Evolutionary conservation across 1,140 invertebrate species (phyloP), one percentile per base, ranked within the genome.

Genomic region (Pseudoatta argentina): DNA sequence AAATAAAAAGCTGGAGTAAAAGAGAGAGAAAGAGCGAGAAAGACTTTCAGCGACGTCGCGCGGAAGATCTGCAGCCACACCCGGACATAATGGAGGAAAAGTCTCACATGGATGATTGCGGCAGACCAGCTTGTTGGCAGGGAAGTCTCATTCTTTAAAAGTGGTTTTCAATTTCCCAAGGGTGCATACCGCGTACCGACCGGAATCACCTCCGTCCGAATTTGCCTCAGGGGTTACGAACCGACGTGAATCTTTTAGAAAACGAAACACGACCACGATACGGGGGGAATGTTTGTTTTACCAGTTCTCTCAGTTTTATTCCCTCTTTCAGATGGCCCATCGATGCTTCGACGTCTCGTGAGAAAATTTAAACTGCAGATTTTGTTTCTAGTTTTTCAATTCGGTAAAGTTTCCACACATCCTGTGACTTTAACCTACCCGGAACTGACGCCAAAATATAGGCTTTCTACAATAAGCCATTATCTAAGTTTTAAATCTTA

Each of bases 91-190:
- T 86, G 89, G 91, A 91, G 89, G 93, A 94, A 93, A 94, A 94
- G 92, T 94, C 89, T 92, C 92, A 89, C 90, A 93, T 91, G 93
- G 94, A 95, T 93, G 94, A 95, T 94, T 94, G 93, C 92, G 93
- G 94, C 94, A 95, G 93, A 94, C 93, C 94, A 95, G 95, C 95
- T 95, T 95, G 95, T 95, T 95, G 93, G 95, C 95, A 95, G 95
- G 94, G 93, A 95, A 95, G 94, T 95, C 94, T 95, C 93, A 95
- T 95, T 95, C 93, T 94, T 93, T 95, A 94, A 93, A 94, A 95
- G 92, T 95, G 94, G 93, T 94, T 94, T 93, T 93, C 94, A 95
- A 94, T 94, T 94, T 89, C 91, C 93, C 93, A 94, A 95, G 94
- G 94, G 94, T 94, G 94, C 94, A 94, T 94, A 66, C 67, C 88